Conservation (phyloP, 2,797 vertebrate species). For the Loris lydekkerianus region DNA sequence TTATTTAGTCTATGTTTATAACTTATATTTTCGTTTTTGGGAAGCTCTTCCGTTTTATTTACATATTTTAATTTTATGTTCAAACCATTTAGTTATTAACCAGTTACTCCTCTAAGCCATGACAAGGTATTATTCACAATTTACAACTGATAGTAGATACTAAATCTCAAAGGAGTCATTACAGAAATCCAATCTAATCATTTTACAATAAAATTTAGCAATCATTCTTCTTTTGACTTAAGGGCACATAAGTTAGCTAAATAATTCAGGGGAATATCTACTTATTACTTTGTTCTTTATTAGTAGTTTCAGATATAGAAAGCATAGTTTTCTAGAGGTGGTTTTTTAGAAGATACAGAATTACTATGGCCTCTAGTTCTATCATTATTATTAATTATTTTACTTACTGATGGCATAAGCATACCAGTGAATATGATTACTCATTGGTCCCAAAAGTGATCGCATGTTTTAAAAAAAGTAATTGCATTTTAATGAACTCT, state of each 20-base stretch:
- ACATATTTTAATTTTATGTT: constrained; percentile 30
- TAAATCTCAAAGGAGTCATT: neutral
- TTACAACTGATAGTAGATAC: neutral
- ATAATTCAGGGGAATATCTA: neutral
- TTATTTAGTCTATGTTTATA: neutral
- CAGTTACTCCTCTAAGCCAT: neutral
- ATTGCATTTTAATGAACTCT: constrained; percentile 74
- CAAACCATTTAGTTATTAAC: neutral
- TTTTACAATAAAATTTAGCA: neutral
- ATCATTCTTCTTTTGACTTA: neutral
- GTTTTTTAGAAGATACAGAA: constrained; percentile 37
- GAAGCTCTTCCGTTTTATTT: neutral
- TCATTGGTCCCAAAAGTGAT: constrained; percentile 64
- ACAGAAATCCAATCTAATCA: neutral
- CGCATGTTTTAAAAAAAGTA: constrained; percentile 66
- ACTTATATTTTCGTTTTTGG: neutral
- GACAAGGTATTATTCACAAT: neutral
- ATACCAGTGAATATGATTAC: constrained; percentile 60
- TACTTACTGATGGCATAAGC: neutral
- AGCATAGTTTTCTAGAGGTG: constrained; percentile 6
- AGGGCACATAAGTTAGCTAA: neutral
- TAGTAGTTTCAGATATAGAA: constrained; percentile 15
- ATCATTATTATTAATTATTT: constrained; percentile 71
- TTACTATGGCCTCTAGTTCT: neutral
- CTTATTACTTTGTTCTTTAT: neutral